Base-by-base conservation (phyloP, 2,888 invertebrate genomes). In the Phania funesta region DNA sequence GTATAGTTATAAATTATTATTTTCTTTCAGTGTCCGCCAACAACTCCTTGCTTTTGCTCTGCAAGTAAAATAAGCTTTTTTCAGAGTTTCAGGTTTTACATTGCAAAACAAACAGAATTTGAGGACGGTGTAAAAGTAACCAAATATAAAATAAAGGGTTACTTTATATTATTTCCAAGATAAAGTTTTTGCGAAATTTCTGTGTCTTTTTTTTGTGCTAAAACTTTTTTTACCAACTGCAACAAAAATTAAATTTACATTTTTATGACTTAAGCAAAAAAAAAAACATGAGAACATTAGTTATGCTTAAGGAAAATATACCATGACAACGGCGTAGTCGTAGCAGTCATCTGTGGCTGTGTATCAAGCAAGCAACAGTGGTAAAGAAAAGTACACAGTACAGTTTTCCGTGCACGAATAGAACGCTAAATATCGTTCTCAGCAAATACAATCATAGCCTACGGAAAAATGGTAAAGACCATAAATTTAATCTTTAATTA, bases 301-400 rank as follows among this genome's bases (percentile, higher is more conserved):
- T 88, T 88, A 87, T 87, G 87, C 88, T 89, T 88, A 88, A 89
- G 88, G 86, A 88, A 84, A 86, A 89, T 64, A 29, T 87, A 86
- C 86, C 85, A 87, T 85, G 46, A 60, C 24, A 18, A 68, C 32
- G 88, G 86, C 86, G 50, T n/a, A 20, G 41, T 16, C 41, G 54
- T 60, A 44, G 32, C 29, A 71, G 58, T 26, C 71, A 67, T 35
- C 58, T 74, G 70, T 70, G 70, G 87, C 88, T 88, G 87, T 87
- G 87, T 44, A 87, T 87, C 83, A 86, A 87, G 74, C 67, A 46
- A 46, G 18, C 2, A 11, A 78, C 74, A 82, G 82, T 78, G 68
- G 74, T 6, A 1, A 5, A n/a, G 8, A 24, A n/a, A 9, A 20
- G 29, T 16, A 32, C 3, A n/a, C n/a, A n/a, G n/a, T n/a, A n/a